Base-by-base conservation (phyloP, 2,797 vertebrate species). In the Sebastolobus altivelis region DNA sequence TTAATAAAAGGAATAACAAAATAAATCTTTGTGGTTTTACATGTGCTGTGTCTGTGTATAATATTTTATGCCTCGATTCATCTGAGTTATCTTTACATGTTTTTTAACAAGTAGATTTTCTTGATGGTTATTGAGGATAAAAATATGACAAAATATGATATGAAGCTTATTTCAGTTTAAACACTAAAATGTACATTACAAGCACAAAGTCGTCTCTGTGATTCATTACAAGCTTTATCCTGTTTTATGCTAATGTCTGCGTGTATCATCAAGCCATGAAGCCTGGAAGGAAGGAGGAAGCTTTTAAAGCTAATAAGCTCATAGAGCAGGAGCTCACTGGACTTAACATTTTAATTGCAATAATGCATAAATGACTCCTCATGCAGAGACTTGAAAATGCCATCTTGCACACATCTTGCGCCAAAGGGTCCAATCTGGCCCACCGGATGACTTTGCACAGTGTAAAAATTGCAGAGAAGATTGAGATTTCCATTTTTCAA, bases 171-270 rank as follows among this genome's bases (percentile, higher is more conserved):
- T 37, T 22, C 22, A 49, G 13, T 71, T 38, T 37, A 33, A 74
- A 71, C 60, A 14, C 29, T 10, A 22, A 16, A 63, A 25, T 79
- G 16, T 58, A 43, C 12, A 68, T 66, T 38, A 10, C 56, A 80
- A 77, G 2, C 65, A 63, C 25, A 58, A 29, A 40, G 70, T 81
- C 58, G 71, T 65, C 65, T 3, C 16, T 61, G 3, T 61, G 37
- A 49, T 73, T 77, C 54, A 58, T 71, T 49, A 63, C 16, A 25
- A 11, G 63, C 67, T 63, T 35, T 4, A 62, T 67, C 70, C 72
- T 25, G 68, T 37, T 65, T 76, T 66, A 77, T 82, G 76, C 66
- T 77, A 72, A 70, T 80, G 61, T 12, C 2, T 60, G 73, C 58
- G 20, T 43, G 40, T 43, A 72, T 78, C 77, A 46, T 43, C 11